These are phyloP conservation scores for Eupsilia transversa DNA, from an alignment of 2,888 invertebrate species.

Conservation along the genomic window DNA sequence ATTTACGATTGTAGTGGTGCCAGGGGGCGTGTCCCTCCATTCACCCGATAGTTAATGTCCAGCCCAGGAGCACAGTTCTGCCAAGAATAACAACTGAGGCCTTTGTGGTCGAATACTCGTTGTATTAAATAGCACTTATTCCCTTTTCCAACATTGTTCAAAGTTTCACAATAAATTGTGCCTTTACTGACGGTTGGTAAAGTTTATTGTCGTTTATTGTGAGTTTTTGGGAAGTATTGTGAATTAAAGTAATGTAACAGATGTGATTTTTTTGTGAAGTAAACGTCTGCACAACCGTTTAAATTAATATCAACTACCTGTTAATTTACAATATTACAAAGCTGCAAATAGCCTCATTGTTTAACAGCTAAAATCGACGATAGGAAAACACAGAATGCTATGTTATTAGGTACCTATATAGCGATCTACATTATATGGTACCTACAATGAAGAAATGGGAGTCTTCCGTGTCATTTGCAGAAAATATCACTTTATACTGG, in stretches of 20 bases:
- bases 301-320: too few species aligned
- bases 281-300: not conserved
- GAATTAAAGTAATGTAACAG: slow-evolving; percentile 31
- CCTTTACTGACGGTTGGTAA: slow-evolving; percentile 40
- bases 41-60: slow-evolving; percentile 68
- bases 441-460: not conserved
- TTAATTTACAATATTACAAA: too few species aligned
- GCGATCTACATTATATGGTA: too few species aligned
- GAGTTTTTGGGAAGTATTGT: slow-evolving; percentile 26
- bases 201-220: slow-evolving; percentile 47
- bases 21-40: slow-evolving; percentile 67
- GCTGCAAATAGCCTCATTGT: too few species aligned
- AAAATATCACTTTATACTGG: not conserved
- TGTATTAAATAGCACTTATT: slow-evolving; percentile 66
- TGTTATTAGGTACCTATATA: too few species aligned
- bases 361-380: too few species aligned
- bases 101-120: slow-evolving; percentile 63
- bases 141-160: slow-evolving; percentile 57
- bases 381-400: too few species aligned
- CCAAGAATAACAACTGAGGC: slow-evolving; percentile 72
- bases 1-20: slow-evolving; percentile 65
- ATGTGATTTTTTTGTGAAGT: slow-evolving; percentile 6
- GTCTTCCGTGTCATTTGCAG: not conserved
- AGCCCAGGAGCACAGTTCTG: slow-evolving; percentile 64
- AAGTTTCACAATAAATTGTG: slow-evolving; percentile 62